Conservation (phyloP, 2,113 vertebrate species). For the Camelus dromedarius region DNA sequence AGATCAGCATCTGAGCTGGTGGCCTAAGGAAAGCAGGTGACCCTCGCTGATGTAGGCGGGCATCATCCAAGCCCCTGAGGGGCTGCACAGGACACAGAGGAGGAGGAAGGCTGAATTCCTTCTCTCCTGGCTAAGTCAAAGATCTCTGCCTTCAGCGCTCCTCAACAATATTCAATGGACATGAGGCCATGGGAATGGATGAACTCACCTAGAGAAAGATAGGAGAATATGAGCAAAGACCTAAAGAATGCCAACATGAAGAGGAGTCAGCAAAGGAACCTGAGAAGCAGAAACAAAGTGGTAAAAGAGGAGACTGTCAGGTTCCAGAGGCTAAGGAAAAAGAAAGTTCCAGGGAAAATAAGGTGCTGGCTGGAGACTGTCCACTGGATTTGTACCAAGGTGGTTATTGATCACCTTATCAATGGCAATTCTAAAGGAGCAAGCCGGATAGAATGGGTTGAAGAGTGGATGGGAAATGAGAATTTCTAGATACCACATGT, state of each 20-base stretch:
- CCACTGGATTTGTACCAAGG: not conserved
- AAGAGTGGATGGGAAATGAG: not conserved
- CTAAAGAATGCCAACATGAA: not conserved
- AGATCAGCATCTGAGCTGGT: not conserved
- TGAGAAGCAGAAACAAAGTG: constrained; percentile 13
- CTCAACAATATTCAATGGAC: too few relatives aligned
- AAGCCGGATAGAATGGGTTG: not conserved
- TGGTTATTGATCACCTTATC: not conserved
- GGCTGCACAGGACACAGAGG: not conserved
- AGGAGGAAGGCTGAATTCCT: not conserved
- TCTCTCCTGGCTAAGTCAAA: not conserved
- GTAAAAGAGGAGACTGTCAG: not conserved
- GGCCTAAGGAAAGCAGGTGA: not conserved
- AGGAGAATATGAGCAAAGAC: not conserved
- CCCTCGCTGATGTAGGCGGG: not conserved
- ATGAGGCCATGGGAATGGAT: not conserved
- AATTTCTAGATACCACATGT: not conserved
- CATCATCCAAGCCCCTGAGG: not conserved
- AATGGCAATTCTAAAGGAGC: not conserved
- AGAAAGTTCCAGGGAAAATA: not conserved
- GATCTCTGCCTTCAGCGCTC: not conserved
- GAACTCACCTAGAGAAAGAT: not conserved
- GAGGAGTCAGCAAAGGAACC: not conserved
- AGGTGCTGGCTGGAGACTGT: not conserved
- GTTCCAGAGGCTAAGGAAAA: not conserved